Evolutionary conservation across 2,113 vertebrate species (phyloP).

Genomic region (Diadophis punctatus): DNA sequence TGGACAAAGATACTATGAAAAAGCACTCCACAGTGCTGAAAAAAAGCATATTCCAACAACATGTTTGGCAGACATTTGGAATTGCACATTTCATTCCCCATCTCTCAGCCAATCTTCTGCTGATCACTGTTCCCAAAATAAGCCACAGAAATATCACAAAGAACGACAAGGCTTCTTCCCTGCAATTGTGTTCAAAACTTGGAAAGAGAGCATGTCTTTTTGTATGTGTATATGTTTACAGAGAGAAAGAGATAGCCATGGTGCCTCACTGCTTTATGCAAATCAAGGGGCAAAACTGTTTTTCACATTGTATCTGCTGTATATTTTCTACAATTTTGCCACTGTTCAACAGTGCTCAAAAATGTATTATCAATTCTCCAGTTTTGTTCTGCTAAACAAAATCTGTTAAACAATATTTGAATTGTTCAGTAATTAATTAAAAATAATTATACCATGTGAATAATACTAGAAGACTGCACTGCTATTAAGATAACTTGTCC

Average conservation of each 20-base stretch:
- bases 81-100: background rate
- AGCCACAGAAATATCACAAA: background rate
- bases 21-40: background rate
- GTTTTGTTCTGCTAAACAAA: background rate
- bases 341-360: background rate
- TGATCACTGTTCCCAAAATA: background rate
- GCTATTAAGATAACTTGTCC: background rate
- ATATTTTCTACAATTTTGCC: background rate
- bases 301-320: background rate
- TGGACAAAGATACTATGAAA: background rate
- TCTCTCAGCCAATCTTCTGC: background rate
- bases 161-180: background rate
- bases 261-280: background rate
- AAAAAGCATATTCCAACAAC: background rate
- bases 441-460: background rate
- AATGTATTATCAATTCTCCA: background rate
- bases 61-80: background rate
- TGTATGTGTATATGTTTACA: background rate
- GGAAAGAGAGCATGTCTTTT: background rate
- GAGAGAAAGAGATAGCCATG: background rate
- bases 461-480: background rate
- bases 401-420: background rate
- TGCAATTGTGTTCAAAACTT: background rate
- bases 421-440: background rate
- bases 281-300: background rate